Conservation (phyloP, 2,113 vertebrate species). For the Silurus asotus region DNA sequence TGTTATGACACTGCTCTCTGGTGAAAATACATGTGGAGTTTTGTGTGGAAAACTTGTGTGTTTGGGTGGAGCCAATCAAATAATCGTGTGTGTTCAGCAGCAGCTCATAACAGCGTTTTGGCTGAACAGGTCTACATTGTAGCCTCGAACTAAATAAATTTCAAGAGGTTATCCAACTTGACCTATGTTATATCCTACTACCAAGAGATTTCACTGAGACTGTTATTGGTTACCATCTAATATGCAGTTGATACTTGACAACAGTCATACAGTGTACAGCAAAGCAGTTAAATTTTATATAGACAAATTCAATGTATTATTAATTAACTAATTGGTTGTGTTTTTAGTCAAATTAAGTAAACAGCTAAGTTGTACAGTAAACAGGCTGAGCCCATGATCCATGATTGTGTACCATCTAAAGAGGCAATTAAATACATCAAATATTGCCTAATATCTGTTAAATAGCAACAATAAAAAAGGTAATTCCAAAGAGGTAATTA, state of each 20-base stretch:
- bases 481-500: neutral
- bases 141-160: neutral
- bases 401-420: too few species aligned
- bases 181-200: neutral
- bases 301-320: neutral
- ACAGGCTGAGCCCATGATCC: too few species aligned
- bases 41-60: neutral
- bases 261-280: neutral
- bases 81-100: neutral
- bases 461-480: too few species aligned
- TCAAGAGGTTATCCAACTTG: neutral
- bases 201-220: neutral
- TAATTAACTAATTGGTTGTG: too few species aligned
- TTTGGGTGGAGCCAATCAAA: neutral
- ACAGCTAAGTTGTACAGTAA: too few species aligned
- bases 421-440: too few species aligned
- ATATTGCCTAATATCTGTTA: too few species aligned
- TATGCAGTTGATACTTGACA: neutral
- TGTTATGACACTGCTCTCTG: constrained; percentile 16
- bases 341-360: too few species aligned
- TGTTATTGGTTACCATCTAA: neutral
- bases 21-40: neutral
- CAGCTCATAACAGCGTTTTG: neutral
- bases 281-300: neutral
- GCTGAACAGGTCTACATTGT: neutral